Base-by-base conservation (phyloP, 2,113 vertebrate species). In the Melanerpes aurifrons region DNA sequence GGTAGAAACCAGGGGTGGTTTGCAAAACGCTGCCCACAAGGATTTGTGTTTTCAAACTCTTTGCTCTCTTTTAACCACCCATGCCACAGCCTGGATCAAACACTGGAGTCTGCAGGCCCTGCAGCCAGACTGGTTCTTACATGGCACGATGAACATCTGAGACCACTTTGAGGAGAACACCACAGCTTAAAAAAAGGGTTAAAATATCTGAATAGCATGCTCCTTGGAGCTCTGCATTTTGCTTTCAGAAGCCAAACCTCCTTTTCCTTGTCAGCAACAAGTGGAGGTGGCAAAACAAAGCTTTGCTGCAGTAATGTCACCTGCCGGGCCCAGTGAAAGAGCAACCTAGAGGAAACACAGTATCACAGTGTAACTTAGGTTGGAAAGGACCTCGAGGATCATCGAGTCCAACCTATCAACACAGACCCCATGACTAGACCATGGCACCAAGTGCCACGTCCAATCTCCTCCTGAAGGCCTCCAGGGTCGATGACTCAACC, bases 291-390 rank as follows among this genome's bases (percentile, higher is more conserved):
- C 85, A 94, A 94, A 94, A 53, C 80, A 82, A 81, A 90, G 32
- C 5, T 92, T 89, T 95, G 93, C 78, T 91, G 82, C 80, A 90
- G 87, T 88, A 90, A 93, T 78, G 92, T 96, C 94, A 86, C 92
- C 94, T 88, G 90, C 95, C 88, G 35, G 35, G 35, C 35, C 87
- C 88, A 93, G 70, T 80, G 83, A 86, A 92, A 91, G 73, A 91
- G 88, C 86, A 90, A 94, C 80, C 62, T 75, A 95, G 80, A 77
- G 75, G 90, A 64, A 91, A 35, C 35, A 35, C 35, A 35, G 35
- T 35, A 6, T 35, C 35, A 35, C 35, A 35, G 35, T 35, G 7
- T 35, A 35, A 35, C 35, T 35, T 35, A 35, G 35, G 35, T 35
- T 35, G 35, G 35, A 35, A 35, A 35, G 35, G 35, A 35, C 35